Evolutionary conservation across 2,888 invertebrate species (phyloP), one percentile per base, ranked within the genome.

Genomic region (Monochamus alternatus): DNA sequence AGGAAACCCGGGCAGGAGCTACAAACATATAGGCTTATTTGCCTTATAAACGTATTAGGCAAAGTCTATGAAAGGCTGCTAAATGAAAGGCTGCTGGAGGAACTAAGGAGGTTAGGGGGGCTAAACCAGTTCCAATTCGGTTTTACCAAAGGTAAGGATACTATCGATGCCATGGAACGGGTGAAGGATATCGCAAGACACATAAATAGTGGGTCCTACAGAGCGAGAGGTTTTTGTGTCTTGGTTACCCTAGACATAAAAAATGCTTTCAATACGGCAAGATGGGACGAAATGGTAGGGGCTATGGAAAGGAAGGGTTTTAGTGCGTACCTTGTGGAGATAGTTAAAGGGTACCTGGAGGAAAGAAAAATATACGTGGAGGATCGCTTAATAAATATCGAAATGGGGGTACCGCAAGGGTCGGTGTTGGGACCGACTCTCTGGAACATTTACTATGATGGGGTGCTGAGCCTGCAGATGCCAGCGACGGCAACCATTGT

Each of bases 341-440:
- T 47, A 3, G 10, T 10, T 3, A 47, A 47, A 9, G 8, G 10
- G 8, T 47, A 47, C 10, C 10, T 47, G 3, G 12, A 12, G 3
- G 47, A 47, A 3, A 47, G 47, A 9, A 47, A 12, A 47, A 12
- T 47, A 38, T 38, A 38, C 7, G 38, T 38, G 22, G 22, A 22
- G 22, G 22, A 22, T 22, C 22, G 22, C 22, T 22, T 22, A 22
- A 38, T 38, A 5, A 38, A 7, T 5, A 38, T 38, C 1, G 38
- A 58, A 58, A 58, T 58, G 7, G 0, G 1, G 58, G 65, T 65
- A 51, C 59, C 65, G 22, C 71, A 71, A 44, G 65, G 71, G 7
- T 65, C 71, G 32, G 58, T 75, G 7, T n/a, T 73, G 5, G 73
- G 75, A 22, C 73, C 75, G 4, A 52, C 30, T 5, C 71, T 75